Base-by-base conservation (phyloP, 2,113 vertebrate species). In the Cyanocitta stelleri region DNA sequence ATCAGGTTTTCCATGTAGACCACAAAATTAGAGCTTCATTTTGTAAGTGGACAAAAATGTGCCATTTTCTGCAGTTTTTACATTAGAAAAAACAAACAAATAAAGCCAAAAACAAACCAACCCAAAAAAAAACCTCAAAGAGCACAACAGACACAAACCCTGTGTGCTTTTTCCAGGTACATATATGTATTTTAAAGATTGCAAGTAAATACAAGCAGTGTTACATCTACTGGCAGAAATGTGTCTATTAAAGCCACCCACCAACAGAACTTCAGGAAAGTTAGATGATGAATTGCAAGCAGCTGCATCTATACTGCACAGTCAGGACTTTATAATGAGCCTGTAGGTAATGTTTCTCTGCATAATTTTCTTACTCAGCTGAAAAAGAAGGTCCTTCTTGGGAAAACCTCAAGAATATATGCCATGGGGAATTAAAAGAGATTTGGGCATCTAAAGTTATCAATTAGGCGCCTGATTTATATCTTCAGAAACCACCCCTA, bases 311-410 rank as follows among this genome's bases (percentile, higher is more conserved):
- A 94, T 95, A 69, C 54, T 97, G 95, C 95, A 87, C 33, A 96
- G 95, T 98, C 97, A 98, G 97, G 97, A 91, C 95, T 98, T 98
- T 97, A 90, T 97, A 98, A 97, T 97, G 95, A 98, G 68, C 35
- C 52, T 78, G 75, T 79, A 95, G 92, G 76, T 90, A 92, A 83
- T 78, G 61, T 52, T 94, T 96, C 84, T 84, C 85, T 94, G 83
- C 78, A 80, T 87, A 78, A 86, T 82, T 93, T 95, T 95, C 72
- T 82, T 86, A 85, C 69, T 91, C 79, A 74, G 52, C 44, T 88
- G 35, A 71, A 72, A 90, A 87, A 89, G 20, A 64, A 85, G 51
- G 35, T 76, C 54, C 89, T 97, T 89, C 85, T 63, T 51, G 69
- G 67, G 69, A 83, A 94, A 69, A 49, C 46, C 83, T 69, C 20